phyloP scores from a whole-genome alignment of 2,888 invertebrate species.

The Acleris emargana region DNA sequence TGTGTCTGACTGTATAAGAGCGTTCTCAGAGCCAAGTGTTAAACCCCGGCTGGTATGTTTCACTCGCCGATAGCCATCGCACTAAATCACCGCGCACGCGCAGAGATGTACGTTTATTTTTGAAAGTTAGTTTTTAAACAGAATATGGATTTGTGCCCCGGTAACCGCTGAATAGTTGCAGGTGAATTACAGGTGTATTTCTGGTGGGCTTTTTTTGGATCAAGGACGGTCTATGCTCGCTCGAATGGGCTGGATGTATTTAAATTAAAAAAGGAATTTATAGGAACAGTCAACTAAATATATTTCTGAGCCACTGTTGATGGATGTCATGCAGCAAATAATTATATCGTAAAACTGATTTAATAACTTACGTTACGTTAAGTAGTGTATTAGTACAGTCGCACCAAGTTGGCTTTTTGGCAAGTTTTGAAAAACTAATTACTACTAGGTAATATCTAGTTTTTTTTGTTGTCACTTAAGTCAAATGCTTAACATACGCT shows the following conservation, averaged over 20 bases:
- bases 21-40: slow-evolving; percentile 23
- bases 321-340: no score
- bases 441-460: no score
- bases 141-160: slow-evolving; percentile 38
- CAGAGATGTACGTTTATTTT: slow-evolving; percentile 58
- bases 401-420: no score
- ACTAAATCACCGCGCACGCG: slow-evolving; percentile 66
- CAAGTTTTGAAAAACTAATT: no score
- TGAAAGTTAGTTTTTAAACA: slow-evolving; percentile 51
- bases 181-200: slow-evolving; percentile 35
- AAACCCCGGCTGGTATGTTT: slow-evolving; percentile 60
- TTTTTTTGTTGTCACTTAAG: no score
- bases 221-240: slow-evolving; percentile 19
- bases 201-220: slow-evolving; percentile 21
- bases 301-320: no score
- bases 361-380: no score
- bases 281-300: no score
- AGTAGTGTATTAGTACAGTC: no score
- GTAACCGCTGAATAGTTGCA: slow-evolving; percentile 29
- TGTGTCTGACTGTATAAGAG: slow-evolving; percentile 21
- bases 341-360: no score
- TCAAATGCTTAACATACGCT: no score
- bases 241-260: slow-evolving; percentile 6
- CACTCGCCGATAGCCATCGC: slow-evolving; percentile 67
- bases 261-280: neutral